Evolutionary conservation across 2,888 invertebrate species (phyloP).

Genomic region (Trissonchulus latispiculum): DNA sequence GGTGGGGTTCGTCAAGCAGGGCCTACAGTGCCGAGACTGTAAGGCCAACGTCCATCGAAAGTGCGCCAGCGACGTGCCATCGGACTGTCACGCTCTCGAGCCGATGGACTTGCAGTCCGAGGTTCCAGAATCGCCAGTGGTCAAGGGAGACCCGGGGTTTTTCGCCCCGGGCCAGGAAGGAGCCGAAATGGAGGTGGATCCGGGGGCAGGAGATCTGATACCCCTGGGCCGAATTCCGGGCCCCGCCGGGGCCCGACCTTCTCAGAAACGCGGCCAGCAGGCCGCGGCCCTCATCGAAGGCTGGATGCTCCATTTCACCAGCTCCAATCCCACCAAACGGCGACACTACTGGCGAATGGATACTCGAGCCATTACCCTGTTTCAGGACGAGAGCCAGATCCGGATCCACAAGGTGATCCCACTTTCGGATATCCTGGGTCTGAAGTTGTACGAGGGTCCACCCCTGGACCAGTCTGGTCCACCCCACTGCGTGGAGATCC

Average conservation of each 20-base stretch:
- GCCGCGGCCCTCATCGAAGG: slow-evolving; percentile 30
- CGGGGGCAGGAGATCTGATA: slow-evolving; percentile 29
- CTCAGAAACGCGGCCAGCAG: background rate
- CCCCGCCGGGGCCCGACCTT: background rate
- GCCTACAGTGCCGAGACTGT: slow-evolving; percentile 42
- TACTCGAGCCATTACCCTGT: slow-evolving; percentile 36
- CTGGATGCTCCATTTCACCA: slow-evolving; percentile 43
- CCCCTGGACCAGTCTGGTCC: slow-evolving; percentile 35
- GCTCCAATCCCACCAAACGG: slow-evolving; percentile 35
- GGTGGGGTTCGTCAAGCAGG: slow-evolving; percentile 42
- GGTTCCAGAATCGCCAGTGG: background rate
- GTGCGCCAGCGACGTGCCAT: slow-evolving; percentile 35
- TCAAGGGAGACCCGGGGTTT: background rate
- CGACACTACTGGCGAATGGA: slow-evolving; percentile 42
- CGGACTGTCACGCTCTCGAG: slow-evolving; percentile 37
- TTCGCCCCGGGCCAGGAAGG: background rate
- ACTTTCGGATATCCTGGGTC: slow-evolving; percentile 36
- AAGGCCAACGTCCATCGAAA: slow-evolving; percentile 42
- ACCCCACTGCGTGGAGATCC: slow-evolving; percentile 43
- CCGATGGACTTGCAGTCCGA: slow-evolving; percentile 9
- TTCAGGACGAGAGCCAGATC: slow-evolving; percentile 33
- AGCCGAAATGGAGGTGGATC: background rate
- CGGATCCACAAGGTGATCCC: slow-evolving; percentile 28
- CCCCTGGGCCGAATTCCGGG: slow-evolving; percentile 35
- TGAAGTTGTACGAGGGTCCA: slow-evolving; percentile 37